These are phyloP conservation scores for Drosophila sp. DNA, from an alignment of 1,140 invertebrate genomes.

Conservation along the genomic window DNA sequence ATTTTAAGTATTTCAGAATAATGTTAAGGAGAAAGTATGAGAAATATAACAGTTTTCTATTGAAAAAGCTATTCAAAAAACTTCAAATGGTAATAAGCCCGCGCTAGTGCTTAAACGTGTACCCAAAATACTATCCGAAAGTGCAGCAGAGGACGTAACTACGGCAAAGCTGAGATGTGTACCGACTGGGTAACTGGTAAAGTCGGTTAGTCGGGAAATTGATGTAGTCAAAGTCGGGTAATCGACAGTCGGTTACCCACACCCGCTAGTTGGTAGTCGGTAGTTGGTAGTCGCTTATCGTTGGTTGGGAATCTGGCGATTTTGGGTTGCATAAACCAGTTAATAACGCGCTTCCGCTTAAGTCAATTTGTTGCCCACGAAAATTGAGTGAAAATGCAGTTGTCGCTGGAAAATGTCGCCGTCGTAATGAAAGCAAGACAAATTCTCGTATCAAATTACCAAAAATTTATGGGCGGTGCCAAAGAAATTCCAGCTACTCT, in stretches of 20 bases:
- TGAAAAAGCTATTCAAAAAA: no score
- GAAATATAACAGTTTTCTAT: no score
- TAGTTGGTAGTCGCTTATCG: conserved; percentile 62
- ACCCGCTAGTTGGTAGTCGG: conserved; percentile 57
- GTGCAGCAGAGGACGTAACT: no score
- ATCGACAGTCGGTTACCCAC: conserved; percentile 31
- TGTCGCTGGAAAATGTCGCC: conserved; percentile 42
- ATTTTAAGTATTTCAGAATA: no score
- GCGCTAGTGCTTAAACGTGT: no score
- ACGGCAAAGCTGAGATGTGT: no score
- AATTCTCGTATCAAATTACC: conserved; percentile 84
- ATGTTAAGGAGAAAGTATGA: no score
- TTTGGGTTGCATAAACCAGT: conserved; percentile 84
- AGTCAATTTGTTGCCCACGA: conserved; percentile 75
- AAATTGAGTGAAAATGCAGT: conserved; percentile 81
- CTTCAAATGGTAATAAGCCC: no score
- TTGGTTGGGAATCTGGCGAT: conserved; percentile 68
- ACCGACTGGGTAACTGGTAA: background rate
- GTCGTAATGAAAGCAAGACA: conserved; percentile 74
- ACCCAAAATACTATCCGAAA: no score
- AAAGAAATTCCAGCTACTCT: conserved; percentile 18
- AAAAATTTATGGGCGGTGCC: conserved; percentile 53
- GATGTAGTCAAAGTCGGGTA: conserved; percentile 26
- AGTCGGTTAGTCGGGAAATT: background rate
- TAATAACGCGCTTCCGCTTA: conserved; percentile 81